Evolutionary conservation across 2,888 invertebrate genomes (phyloP).

Genomic region (Microchrysa polita): DNA sequence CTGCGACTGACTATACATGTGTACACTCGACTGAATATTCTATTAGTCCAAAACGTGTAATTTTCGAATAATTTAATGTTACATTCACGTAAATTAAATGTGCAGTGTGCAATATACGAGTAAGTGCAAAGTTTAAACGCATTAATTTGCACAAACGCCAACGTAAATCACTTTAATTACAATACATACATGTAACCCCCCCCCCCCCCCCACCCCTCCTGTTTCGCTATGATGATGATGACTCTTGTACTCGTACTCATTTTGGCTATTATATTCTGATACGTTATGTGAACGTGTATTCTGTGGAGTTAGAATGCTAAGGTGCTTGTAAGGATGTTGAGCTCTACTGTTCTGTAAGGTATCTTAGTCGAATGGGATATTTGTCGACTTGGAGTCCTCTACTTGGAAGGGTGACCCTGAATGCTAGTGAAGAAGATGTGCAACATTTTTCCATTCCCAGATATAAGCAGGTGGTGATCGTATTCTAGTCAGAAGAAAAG

Average conservation of each 20-base stretch:
- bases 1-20: too few relatives aligned
- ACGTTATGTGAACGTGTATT: constrained; percentile 26
- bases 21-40: background rate
- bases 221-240: constrained; percentile 44
- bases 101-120: constrained; percentile 48
- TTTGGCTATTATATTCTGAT: background rate
- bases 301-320: background rate
- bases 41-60: constrained; percentile 15
- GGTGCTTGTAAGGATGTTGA: background rate
- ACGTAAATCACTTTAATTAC: constrained; percentile 50
- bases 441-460: too few relatives aligned
- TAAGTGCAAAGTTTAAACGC: constrained; percentile 48
- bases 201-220: too few relatives aligned
- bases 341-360: too few relatives aligned
- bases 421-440: too few relatives aligned
- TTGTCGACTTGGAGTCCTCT: too few relatives aligned
- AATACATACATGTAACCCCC: too few relatives aligned
- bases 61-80: constrained; percentile 46
- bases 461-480: too few relatives aligned
- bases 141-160: constrained; percentile 49
- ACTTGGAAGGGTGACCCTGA: too few relatives aligned
- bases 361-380: too few relatives aligned
- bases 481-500: too few relatives aligned
- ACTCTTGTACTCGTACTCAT: constrained; percentile 30
- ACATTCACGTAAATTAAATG: constrained; percentile 46